Conservation (phyloP, 2,797 vertebrate genomes). For the Spizella passerina region DNA sequence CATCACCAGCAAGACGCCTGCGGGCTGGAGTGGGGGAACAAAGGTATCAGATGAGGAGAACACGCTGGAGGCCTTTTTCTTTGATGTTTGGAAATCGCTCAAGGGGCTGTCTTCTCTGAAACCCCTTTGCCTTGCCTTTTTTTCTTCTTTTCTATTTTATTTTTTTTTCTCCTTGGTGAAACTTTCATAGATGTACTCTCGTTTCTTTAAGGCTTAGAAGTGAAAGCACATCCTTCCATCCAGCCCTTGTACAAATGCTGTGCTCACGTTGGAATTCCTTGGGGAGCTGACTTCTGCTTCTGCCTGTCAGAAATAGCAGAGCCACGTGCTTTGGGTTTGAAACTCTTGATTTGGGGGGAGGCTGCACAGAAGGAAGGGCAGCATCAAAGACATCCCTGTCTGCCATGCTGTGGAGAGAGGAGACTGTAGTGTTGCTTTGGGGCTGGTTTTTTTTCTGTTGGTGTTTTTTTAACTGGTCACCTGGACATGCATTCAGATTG, state of each 20-base stretch:
- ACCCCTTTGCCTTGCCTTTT: conserved; percentile 23
- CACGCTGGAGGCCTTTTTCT: conserved; percentile 72
- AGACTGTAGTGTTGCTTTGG: neutral
- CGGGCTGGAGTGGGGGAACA: conserved; percentile 60
- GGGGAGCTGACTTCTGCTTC: neutral
- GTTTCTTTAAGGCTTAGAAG: conserved; percentile 14
- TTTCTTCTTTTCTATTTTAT: neutral
- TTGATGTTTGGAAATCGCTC: conserved; percentile 75
- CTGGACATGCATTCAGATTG: neutral
- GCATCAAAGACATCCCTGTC: neutral
- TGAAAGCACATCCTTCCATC: neutral
- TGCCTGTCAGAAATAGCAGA: neutral
- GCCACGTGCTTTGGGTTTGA: neutral
- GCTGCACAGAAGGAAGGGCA: neutral
- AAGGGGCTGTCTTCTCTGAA: conserved; percentile 73
- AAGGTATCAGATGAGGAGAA: conserved; percentile 68
- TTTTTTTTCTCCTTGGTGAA: neutral
- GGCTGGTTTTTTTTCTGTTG: neutral
- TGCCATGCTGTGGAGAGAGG: neutral
- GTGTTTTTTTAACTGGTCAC: neutral
- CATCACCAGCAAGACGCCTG: conserved; percentile 24
- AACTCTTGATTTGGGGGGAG: neutral
- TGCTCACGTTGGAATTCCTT: neutral
- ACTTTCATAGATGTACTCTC: neutral
- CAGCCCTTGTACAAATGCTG: neutral